These are phyloP conservation scores for Phengaris alcon DNA, from an alignment of 2,888 invertebrate genomes.

Conservation along the genomic window DNA sequence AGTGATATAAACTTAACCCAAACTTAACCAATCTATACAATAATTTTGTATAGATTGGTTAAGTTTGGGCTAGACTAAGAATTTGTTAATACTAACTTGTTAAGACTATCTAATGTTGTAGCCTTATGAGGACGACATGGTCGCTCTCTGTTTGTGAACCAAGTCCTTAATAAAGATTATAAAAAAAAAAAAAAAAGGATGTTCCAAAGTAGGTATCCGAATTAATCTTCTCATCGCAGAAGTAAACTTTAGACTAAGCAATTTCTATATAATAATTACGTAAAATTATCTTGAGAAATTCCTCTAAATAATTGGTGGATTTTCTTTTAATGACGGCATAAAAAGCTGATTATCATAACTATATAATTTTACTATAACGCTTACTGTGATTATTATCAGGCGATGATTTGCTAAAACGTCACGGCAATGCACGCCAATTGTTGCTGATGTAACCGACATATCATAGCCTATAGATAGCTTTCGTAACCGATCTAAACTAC, in stretches of 20 bases:
- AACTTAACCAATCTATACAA: too few relatives aligned
- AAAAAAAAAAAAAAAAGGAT: too few relatives aligned
- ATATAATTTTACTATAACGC: neutral
- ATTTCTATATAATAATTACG: neutral
- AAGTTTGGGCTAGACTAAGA: too few relatives aligned
- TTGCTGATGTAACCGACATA: conserved; percentile 37
- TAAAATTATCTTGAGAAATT: neutral
- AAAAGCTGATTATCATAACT: conserved; percentile 9
- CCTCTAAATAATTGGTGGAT: neutral
- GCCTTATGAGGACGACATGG: too few relatives aligned
- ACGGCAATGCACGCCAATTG: neutral
- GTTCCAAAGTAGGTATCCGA: neutral
- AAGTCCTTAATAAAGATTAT: too few relatives aligned
- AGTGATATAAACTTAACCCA: too few relatives aligned
- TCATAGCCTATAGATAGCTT: conserved; percentile 40
- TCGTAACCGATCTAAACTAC: conserved; percentile 59
- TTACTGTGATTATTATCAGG: neutral
- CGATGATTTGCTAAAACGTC: conserved; percentile 3
- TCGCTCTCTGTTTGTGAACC: too few relatives aligned
- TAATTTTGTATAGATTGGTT: too few relatives aligned
- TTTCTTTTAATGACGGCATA: neutral
- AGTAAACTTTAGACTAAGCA: conserved; percentile 3
- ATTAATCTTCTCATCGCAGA: neutral
- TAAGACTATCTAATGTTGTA: too few relatives aligned
- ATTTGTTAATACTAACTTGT: too few relatives aligned